Evolutionary conservation across 2,797 vertebrate genomes (phyloP).

Genomic region (Anolis apletophallus): DNA sequence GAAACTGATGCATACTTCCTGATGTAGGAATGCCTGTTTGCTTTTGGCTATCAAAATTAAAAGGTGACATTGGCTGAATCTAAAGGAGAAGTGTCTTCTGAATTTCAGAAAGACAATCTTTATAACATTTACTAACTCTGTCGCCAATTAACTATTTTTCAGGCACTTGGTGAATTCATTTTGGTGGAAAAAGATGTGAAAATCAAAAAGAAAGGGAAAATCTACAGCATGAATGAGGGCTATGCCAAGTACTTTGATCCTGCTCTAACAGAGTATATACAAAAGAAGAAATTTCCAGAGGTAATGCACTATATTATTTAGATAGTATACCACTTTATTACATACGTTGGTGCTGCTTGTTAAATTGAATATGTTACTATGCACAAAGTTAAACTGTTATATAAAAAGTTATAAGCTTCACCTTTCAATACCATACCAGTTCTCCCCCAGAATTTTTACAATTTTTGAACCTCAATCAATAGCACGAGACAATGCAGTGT

Average conservation of each 20-base stretch:
- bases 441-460: too few relatives aligned
- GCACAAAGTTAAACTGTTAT: not conserved
- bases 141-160: not conserved
- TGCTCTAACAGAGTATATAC: constrained; percentile 90
- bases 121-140: constrained; percentile 24
- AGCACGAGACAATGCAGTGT: not conserved
- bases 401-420: not conserved
- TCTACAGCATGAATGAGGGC: constrained; percentile 95
- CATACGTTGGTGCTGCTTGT: not conserved
- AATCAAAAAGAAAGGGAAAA: constrained; percentile 94
- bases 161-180: constrained; percentile 96
- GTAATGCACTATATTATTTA: constrained; percentile 76
- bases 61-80: too few relatives aligned
- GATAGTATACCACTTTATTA: not conserved
- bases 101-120: not conserved
- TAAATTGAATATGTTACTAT: constrained; percentile 8
- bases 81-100: too few relatives aligned
- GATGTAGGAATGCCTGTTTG: not conserved
- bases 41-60: not conserved
- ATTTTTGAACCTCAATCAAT: not conserved
- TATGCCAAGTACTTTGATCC: constrained; percentile 96
- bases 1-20: not conserved
- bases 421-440: not conserved
- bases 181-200: constrained; percentile 91
- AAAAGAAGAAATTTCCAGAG: constrained; percentile 96